Base-by-base conservation (phyloP, 2,797 vertebrate species). In the Pseudochromis fuscus region DNA sequence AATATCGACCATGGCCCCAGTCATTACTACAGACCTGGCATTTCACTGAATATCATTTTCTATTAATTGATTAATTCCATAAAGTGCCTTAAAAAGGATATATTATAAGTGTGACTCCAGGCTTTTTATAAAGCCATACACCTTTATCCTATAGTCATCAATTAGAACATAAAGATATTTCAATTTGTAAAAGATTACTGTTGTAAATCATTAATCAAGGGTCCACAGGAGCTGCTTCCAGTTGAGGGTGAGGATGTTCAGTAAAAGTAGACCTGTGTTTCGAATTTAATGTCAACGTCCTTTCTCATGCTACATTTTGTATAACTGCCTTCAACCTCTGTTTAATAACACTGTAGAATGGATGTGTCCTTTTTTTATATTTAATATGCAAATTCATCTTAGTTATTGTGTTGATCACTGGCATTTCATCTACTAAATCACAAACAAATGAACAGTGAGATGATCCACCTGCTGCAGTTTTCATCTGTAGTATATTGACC, bases 401-500 rank as follows among this genome's bases (percentile, higher is more conserved):
- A 42, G 42, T 15, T 58, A 25, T 9, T 50, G 12, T 15, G 1
- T 53, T 18, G 13, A 28, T 61, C 19, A 59, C 28, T 60, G 30
- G 19, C 21, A 42, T 58, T 46, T 51, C 21, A 11, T 30, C 5
- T 19, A 7, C 33, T 55, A 31, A 46, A 42, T 37, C 15, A 42
- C 44, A 23, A 51, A 44, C 23, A 53, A 61, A 53, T 75, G 31
- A 60, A 19, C 10, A 11, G 16, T 24, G 52, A 67, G n/a, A 33
- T 15, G n/a, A 66, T 11, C 18, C 38, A 19, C 18, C 27, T 53
- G 66, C 31, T 60, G 24, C 33, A 80, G 24, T 13, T 12, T 24
- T 25, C n/a, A 37, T 72, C 59, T 77, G 13, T 18, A 37, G 27
- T n/a, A 30, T 46, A 56, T 8, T 66, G 64, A 77, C 69, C 60